These are phyloP conservation scores for Cheilinus undulatus DNA, from an alignment of 2,113 vertebrate genomes.

Conservation along the genomic window DNA sequence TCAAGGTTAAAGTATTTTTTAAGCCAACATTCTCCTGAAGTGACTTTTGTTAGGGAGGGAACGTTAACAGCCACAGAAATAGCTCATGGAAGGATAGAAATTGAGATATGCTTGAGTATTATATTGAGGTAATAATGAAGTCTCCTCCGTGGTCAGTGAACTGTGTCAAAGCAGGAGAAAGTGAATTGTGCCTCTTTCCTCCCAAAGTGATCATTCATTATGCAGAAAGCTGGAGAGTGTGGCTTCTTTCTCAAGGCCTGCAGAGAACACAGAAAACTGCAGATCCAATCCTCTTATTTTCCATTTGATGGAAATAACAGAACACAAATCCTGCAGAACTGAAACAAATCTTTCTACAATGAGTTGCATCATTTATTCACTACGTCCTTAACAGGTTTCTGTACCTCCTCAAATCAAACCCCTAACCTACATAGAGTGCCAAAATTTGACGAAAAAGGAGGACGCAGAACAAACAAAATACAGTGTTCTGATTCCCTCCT, in stretches of 20 bases:
- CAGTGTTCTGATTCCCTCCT: conserved; percentile 51
- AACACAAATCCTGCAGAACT: conserved; percentile 26
- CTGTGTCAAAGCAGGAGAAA: conserved; percentile 39
- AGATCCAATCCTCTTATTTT: conserved; percentile 21
- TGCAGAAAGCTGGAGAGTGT: conserved; percentile 40
- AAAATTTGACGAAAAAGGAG: conserved; percentile 18
- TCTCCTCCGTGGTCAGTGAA: conserved; percentile 34
- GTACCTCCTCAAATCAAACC: conserved; percentile 17
- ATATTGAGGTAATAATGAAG: conserved; percentile 3
- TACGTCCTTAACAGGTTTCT: conserved; percentile 34
- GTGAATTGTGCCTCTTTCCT: conserved; percentile 39
- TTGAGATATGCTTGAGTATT: not conserved
- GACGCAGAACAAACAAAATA: conserved; percentile 59
- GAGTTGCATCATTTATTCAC: conserved; percentile 32
- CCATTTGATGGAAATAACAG: conserved; percentile 32
- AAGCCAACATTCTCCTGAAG: not conserved
- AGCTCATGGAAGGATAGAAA: not conserved
- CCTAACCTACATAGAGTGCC: conserved; percentile 13
- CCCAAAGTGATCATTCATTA: conserved; percentile 61
- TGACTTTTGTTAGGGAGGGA: not conserved
- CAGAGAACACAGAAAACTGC: not conserved
- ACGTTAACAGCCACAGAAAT: not conserved
- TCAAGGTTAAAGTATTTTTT: not conserved
- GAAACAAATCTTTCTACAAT: conserved; percentile 36
- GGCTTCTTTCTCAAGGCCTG: conserved; percentile 12